Evolutionary conservation across 2,113 vertebrate species (phyloP).

Genomic region (Jaculus jaculus): DNA sequence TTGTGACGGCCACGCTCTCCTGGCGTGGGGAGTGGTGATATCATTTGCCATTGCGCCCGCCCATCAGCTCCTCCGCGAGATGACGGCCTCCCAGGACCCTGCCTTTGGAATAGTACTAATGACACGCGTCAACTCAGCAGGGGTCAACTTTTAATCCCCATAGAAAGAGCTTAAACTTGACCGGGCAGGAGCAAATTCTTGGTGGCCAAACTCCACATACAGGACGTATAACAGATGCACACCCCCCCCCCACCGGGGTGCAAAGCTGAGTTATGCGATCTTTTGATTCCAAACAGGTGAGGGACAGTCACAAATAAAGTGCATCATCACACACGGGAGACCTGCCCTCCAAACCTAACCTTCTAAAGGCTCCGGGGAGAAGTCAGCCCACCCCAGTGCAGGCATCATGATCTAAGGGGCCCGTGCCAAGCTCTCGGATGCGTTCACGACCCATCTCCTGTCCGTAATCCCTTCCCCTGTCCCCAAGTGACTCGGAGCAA

Average conservation of each 20-base stretch:
- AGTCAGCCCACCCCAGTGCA: background rate
- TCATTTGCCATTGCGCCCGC: fast-evolving
- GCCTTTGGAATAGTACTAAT: background rate
- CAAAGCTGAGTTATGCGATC: slow-evolving; percentile 21
- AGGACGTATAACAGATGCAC: background rate
- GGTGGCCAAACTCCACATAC: background rate
- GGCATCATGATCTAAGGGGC: background rate
- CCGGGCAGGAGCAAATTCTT: slow-evolving; percentile 12
- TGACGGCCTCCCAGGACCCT: fast-evolving
- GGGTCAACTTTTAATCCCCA: background rate
- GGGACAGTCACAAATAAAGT: background rate
- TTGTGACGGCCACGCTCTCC: slow-evolving; percentile 33
- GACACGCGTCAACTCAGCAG: background rate
- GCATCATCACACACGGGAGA: background rate
- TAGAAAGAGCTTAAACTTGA: slow-evolving; percentile 14
- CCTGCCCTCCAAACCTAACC: background rate
- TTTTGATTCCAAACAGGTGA: slow-evolving; percentile 36
- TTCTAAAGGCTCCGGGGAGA: background rate
- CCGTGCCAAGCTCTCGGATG: fast-evolving
- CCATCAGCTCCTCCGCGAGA: background rate
- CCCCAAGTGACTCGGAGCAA: background rate
- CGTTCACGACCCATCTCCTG: background rate
- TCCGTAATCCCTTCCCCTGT: background rate
- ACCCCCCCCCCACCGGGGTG: background rate
- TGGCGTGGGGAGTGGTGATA: background rate